These are phyloP conservation scores for Heliconius nattereri DNA, from an alignment of 1,140 invertebrate genomes.

Conservation along the genomic window DNA sequence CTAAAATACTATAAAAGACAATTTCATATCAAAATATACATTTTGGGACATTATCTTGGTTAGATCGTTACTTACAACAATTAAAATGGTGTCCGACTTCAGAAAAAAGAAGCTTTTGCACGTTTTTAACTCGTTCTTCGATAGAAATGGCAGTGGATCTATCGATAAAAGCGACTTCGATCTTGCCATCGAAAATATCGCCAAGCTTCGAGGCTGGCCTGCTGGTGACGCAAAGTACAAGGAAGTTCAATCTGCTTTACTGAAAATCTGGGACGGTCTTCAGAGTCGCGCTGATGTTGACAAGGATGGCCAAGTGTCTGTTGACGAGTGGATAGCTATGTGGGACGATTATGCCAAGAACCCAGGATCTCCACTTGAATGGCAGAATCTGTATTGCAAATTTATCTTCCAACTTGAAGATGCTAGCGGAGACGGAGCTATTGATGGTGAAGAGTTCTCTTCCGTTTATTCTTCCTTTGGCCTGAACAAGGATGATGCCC, in stretches of 20 bases:
- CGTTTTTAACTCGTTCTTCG: constrained; percentile 92
- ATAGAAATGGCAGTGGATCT: constrained; percentile 89
- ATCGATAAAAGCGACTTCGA: constrained; percentile 91
- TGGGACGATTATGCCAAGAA: constrained; percentile 90
- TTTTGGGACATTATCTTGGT: neutral
- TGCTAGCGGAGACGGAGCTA: constrained; percentile 88
- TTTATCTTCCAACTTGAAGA: constrained; percentile 92
- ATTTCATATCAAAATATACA: constrained; percentile 14
- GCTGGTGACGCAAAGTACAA: constrained; percentile 85
- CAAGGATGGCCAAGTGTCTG: constrained; percentile 89
- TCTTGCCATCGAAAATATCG: constrained; percentile 87
- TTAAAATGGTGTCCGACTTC: constrained; percentile 90
- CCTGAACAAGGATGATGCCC: constrained; percentile 84
- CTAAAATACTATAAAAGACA: constrained; percentile 40
- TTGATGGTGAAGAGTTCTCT: constrained; percentile 89
- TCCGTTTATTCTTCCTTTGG: constrained; percentile 88
- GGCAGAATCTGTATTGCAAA: constrained; percentile 89
- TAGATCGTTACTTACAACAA: constrained; percentile 22
- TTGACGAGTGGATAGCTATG: constrained; percentile 91
- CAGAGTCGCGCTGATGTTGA: constrained; percentile 88
- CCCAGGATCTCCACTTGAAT: constrained; percentile 86
- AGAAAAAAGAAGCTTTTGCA: constrained; percentile 92
- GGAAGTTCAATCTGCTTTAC: constrained; percentile 85
- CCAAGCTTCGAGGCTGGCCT: constrained; percentile 86
- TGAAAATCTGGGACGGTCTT: constrained; percentile 90